Conservation (phyloP, 2,797 vertebrate species). For the Falco peregrinus region DNA sequence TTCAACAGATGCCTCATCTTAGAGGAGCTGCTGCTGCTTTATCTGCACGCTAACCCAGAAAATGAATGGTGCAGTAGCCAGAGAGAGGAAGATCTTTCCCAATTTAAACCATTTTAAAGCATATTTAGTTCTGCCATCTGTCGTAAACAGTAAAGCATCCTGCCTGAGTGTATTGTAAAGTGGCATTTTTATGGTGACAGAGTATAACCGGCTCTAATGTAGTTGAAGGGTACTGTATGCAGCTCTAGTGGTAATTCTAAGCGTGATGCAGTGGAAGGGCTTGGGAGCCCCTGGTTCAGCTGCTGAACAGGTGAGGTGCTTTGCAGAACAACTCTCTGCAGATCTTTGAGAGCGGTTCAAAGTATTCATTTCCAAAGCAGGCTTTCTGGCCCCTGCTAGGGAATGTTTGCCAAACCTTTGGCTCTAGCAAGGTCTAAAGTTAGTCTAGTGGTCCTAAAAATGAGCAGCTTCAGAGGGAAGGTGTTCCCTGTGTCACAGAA, state of each 20-base stretch:
- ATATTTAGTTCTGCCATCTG: background rate
- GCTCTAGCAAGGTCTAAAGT: background rate
- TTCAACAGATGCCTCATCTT: background rate
- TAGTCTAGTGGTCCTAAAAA: background rate
- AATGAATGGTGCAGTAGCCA: background rate
- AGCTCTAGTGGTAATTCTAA: background rate
- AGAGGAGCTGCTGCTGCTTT: background rate
- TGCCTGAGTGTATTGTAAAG: background rate
- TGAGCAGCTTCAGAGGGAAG: too few species aligned
- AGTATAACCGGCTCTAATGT: background rate
- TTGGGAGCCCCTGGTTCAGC: background rate
- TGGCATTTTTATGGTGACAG: background rate
- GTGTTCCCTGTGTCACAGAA: background rate
- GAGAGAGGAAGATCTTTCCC: background rate
- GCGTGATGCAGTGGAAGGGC: fast-evolving
- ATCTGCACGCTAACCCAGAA: background rate
- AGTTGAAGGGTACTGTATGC: background rate
- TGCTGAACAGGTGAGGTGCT: background rate
- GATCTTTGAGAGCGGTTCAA: background rate
- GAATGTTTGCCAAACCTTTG: fast-evolving
- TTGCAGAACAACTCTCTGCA: background rate
- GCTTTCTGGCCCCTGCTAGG: background rate
- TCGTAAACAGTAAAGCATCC: background rate
- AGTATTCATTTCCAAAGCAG: background rate
- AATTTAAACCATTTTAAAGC: background rate